Evolutionary conservation across 1,140 invertebrate species (phyloP), one percentile per base, ranked within the genome.

Genomic region (Drosophila chauvacae): DNA sequence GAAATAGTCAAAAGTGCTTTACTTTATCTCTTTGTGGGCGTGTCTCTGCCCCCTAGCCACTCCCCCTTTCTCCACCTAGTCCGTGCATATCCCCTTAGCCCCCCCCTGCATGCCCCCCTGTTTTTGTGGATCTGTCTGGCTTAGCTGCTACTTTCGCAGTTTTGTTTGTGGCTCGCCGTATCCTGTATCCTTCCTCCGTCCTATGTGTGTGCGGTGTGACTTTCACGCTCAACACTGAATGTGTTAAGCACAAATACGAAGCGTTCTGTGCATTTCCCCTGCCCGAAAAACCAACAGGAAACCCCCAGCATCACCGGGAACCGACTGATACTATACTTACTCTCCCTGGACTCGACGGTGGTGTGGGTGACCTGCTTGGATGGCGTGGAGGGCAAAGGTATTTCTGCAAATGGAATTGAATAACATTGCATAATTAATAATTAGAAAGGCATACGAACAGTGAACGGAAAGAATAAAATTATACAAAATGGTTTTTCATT

Each of bases 341-440:
- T 92, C 90, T 93, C 92, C 84, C 91, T 92, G 53, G 92, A 84
- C 64, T 93, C 92, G 55, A 91, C 81, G 45, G 91, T 90, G 63
- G 92, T 91, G 83, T 92, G 92, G 39, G 88, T 92, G 42, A 93
- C 82, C 79, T 92, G 92, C 66, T 93, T 93, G 69, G 92, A 92
- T 79, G 92, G 92, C 57, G 92, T 92, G 70, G 92, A 92, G 79
- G 92, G 92, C 70, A 93, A 77, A 48, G 92, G 92, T 78, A 93
- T 93, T 88, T 93, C 92, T 93, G 82, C 62, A 88, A 88, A 87
- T 74, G 80, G 69, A 88, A 80, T 87, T 87, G 77, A 78, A 88
- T 81, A 90, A 77, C 71, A 77, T 66, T 61, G 65, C 80, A 86
- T 87, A 82, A 86, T 86, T 86, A 86, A 87, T 86, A 82, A 86